Conservation (phyloP, 2,888 invertebrate genomes). For the Busseola fusca region DNA sequence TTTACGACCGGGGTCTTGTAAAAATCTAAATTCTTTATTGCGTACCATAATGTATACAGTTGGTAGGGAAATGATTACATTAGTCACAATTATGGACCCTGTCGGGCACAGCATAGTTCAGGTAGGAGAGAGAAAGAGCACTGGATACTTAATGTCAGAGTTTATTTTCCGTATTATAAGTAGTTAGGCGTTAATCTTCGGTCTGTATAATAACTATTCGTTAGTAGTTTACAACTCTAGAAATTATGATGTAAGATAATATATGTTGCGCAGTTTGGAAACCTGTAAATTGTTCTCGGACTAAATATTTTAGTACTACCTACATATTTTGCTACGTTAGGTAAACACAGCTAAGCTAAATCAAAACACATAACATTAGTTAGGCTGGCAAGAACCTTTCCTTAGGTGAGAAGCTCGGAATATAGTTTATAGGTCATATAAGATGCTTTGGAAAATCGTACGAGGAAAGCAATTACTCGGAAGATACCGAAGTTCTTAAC, state of each 20-base stretch:
- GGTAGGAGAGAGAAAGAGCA: too few species aligned
- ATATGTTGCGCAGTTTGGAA: not conserved
- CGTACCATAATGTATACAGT: too few species aligned
- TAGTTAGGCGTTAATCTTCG: too few species aligned
- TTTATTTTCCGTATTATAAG: too few species aligned
- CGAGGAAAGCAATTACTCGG: not conserved
- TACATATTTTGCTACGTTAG: not conserved
- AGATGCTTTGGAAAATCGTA: not conserved
- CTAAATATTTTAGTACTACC: not conserved
- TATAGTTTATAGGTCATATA: not conserved
- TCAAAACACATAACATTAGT: not conserved
- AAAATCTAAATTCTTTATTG: too few species aligned
- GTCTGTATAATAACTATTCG: too few species aligned
- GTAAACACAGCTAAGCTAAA: not conserved
- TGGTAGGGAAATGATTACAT: too few species aligned
- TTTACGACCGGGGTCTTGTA: too few species aligned
- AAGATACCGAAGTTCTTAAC: not conserved
- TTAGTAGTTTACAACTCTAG: not conserved
- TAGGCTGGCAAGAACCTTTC: not conserved
- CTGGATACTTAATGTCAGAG: too few species aligned
- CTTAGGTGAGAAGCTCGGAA: not conserved
- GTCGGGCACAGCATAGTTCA: too few species aligned
- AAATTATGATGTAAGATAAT: not conserved
- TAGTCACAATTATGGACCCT: too few species aligned
- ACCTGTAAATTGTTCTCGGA: not conserved